These are phyloP conservation scores for Oceanites oceanicus DNA, from an alignment of 2,113 vertebrate species.

Conservation along the genomic window DNA sequence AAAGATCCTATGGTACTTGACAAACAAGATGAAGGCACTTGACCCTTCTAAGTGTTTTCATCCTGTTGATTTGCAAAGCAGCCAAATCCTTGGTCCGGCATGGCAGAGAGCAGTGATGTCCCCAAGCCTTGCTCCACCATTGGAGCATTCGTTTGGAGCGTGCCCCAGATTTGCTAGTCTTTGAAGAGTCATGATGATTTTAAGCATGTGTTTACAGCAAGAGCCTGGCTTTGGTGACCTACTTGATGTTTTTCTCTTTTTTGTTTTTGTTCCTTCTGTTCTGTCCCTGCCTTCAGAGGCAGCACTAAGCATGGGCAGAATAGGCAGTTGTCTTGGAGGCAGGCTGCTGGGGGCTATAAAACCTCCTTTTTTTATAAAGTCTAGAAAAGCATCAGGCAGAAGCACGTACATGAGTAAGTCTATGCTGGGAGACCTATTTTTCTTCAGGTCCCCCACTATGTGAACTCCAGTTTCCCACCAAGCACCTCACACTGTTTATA, in stretches of 20 bases:
- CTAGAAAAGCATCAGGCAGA: not conserved
- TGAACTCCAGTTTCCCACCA: not conserved
- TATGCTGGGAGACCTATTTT: not conserved
- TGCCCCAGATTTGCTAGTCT: not conserved
- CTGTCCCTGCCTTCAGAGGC: not conserved
- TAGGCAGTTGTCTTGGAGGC: not conserved
- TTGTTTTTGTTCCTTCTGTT: not conserved
- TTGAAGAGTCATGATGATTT: not conserved
- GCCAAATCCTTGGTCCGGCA: not conserved
- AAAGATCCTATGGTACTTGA: not conserved
- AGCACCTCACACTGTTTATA: not conserved
- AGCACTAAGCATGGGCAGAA: not conserved
- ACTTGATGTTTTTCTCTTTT: not conserved
- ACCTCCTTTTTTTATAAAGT: not conserved
- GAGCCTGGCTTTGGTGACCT: not conserved
- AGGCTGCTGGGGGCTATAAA: not conserved
- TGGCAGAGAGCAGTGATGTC: rapidly evolving
- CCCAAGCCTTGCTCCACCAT: not conserved
- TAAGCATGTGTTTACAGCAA: not conserved
- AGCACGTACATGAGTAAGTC: not conserved
- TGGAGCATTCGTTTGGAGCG: not conserved
- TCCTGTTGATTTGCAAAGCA: not conserved
- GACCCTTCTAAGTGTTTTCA: conserved; percentile 19
- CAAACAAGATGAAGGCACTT: conserved; percentile 2
- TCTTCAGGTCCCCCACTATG: not conserved